Evolutionary conservation across 2,797 vertebrate genomes (phyloP).

Genomic region (Cygnus olor): DNA sequence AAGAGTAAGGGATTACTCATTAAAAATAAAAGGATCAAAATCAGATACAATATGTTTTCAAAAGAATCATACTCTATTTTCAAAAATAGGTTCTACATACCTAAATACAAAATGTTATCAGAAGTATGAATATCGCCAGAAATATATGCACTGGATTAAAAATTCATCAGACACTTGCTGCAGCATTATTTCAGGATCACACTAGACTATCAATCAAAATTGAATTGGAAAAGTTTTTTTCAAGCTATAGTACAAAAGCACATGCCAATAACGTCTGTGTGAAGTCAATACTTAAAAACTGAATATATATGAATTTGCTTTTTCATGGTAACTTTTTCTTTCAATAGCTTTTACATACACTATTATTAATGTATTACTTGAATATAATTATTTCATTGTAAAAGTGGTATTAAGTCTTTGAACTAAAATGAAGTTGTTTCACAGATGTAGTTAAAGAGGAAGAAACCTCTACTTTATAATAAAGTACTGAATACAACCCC

Average conservation of each 20-base stretch:
- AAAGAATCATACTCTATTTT: neutral
- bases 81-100: neutral
- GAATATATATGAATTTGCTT: neutral
- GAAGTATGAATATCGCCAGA: neutral
- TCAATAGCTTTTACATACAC: neutral
- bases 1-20: neutral
- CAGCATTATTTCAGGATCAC: neutral
- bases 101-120: neutral
- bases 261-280: neutral
- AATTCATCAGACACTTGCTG: neutral
- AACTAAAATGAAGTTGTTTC: neutral
- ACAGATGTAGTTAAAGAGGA: neutral
- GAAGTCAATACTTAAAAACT: neutral
- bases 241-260: neutral
- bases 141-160: neutral
- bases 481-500: neutral
- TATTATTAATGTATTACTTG: neutral
- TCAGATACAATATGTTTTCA: neutral
- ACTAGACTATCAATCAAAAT: neutral
- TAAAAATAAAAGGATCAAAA: neutral
- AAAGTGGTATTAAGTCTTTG: neutral
- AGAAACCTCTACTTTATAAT: neutral
- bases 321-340: neutral
- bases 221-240: neutral
- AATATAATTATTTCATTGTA: too few species aligned